phyloP scores from a whole-genome alignment of 2,113 vertebrate species.

The Peromyscus leucopus region DNA sequence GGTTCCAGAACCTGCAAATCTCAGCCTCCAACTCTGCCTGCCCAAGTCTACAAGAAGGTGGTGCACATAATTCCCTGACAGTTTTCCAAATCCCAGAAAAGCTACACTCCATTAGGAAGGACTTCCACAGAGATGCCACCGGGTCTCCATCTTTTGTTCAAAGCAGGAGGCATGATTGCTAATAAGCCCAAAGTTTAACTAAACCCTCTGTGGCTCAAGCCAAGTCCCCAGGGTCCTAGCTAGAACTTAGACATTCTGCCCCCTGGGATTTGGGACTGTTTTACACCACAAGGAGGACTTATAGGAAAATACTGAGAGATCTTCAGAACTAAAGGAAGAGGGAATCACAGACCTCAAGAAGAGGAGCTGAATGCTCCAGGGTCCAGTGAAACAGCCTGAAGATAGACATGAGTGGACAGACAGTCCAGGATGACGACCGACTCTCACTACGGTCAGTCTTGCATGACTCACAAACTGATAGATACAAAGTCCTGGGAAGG shows the following conservation, averaged over 20 bases:
- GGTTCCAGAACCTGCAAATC: background rate
- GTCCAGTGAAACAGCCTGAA: background rate
- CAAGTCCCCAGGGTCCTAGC: background rate
- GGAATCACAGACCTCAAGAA: background rate
- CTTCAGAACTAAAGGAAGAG: background rate
- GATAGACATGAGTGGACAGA: background rate
- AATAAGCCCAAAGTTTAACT: background rate
- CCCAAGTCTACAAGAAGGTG: background rate
- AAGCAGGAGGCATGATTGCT: background rate
- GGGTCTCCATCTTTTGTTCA: background rate
- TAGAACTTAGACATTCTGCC: background rate
- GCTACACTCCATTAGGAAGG: background rate
- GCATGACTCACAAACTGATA: background rate
- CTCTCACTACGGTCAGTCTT: background rate
- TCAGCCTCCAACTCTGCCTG: background rate
- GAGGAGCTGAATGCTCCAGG: background rate
- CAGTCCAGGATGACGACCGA: background rate
- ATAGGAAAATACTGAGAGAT: background rate
- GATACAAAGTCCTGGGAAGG: background rate
- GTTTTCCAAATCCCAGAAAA: background rate
- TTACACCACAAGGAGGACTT: background rate
- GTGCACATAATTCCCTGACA: rapidly evolving
- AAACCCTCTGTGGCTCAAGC: background rate
- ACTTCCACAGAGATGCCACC: background rate
- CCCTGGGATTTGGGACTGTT: background rate